Percentiles rank a stretch among this genome's conserved stretches.
phyloP scores from a whole-genome alignment of 2,888 invertebrate genomes.

The Meandrusa payeni region DNA sequence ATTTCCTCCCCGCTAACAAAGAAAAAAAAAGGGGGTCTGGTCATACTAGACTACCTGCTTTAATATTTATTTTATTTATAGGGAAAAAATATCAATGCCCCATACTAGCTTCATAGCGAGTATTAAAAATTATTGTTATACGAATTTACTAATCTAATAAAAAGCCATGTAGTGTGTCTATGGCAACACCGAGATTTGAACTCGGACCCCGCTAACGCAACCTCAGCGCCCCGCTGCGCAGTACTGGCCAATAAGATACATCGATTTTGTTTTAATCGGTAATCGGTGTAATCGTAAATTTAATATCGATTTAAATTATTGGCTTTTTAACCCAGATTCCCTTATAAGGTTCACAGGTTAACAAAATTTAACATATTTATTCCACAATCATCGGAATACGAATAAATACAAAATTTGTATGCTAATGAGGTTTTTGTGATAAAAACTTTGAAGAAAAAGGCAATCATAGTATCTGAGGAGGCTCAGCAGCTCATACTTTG shows the following conservation, averaged over 20 bases:
- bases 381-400: neutral
- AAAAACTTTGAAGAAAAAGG: neutral
- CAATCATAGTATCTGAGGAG: too few species aligned
- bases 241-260: slow-evolving; percentile 41
- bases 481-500: too few species aligned
- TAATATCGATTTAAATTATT: slow-evolving; percentile 30
- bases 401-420: slow-evolving; percentile 11
- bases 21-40: too few species aligned
- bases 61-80: too few species aligned
- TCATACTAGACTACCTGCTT: too few species aligned
- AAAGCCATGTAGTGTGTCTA: slow-evolving; percentile 21
- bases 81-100: too few species aligned
- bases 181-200: neutral
- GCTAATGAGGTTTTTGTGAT: neutral
- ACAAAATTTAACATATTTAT: slow-evolving; percentile 5
- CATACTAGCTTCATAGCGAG: too few species aligned
- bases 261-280: slow-evolving; percentile 52
- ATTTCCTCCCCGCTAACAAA: too few species aligned
- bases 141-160: too few species aligned
- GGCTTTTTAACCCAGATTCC: slow-evolving; percentile 25
- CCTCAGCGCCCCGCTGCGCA: slow-evolving; percentile 40
- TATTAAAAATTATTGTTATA: too few species aligned
- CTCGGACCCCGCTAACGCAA: slow-evolving; percentile 6
- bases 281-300: slow-evolving; percentile 41
- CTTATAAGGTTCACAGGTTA: slow-evolving; percentile 16